A percentile compares a stretch with the other conserved stretches of the same genome.
Conservation (phyloP, 2,888 invertebrate species). For the Diaphora mendica region DNA sequence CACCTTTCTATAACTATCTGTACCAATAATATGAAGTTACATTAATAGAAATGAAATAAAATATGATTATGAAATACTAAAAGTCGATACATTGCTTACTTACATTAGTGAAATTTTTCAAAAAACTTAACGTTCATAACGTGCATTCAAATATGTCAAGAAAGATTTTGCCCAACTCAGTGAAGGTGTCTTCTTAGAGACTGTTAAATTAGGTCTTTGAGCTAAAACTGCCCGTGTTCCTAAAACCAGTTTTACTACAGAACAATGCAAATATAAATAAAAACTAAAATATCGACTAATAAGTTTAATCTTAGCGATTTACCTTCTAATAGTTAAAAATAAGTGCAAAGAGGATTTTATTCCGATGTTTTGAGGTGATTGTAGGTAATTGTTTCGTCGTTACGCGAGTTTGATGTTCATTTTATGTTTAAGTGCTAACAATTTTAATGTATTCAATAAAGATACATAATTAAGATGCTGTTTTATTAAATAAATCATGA, state of each 20-base stretch:
- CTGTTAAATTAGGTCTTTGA: not conserved
- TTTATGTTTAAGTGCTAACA: slow-evolving; percentile 42
- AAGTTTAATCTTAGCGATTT: not conserved
- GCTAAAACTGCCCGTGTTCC: not conserved
- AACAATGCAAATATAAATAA: not conserved
- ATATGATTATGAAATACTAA: not conserved
- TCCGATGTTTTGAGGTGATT: not conserved
- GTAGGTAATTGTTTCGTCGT: slow-evolving; percentile 4
- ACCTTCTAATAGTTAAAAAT: not conserved
- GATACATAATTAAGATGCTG: slow-evolving; percentile 18
- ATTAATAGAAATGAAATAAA: not conserved
- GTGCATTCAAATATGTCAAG: no score
- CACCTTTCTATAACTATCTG: no score
- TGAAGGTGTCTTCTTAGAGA: not conserved
- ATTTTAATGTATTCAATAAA: slow-evolving; percentile 38
- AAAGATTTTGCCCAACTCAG: not conserved
- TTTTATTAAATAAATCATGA: not conserved
- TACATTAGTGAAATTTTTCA: not conserved
- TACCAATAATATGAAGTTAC: not conserved
- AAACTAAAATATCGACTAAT: not conserved
- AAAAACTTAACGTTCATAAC: no score
- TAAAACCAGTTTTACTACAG: not conserved
- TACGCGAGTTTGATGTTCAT: slow-evolving; percentile 18
- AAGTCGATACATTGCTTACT: not conserved
- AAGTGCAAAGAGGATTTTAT: not conserved